These are phyloP conservation scores for Palythoa heliodiscus DNA, from an alignment of 92 coral and sea anemone genomes.

Conservation along the genomic window DNA sequence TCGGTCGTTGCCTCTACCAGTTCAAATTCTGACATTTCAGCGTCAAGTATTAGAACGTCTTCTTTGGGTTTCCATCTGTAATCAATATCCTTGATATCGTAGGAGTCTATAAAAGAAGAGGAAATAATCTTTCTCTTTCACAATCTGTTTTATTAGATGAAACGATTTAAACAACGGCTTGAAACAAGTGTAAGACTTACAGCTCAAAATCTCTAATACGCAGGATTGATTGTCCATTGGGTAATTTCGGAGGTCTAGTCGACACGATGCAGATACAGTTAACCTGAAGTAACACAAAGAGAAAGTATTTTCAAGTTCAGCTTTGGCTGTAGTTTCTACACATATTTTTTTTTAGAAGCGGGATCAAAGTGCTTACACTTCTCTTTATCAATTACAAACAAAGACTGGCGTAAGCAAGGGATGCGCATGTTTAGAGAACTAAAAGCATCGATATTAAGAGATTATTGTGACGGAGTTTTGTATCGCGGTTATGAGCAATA, in stretches of 20 bases:
- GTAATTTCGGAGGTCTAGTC: constrained; percentile 84
- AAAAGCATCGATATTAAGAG: no score
- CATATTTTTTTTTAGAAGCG: no score
- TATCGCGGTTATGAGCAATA: no score
- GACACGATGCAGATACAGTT: constrained; percentile 91
- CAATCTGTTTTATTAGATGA: background rate
- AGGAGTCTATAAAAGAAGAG: constrained; percentile 67
- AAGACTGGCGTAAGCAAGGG: no score
- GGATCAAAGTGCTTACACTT: background rate
- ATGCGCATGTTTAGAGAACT: no score
- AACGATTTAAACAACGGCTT: background rate
- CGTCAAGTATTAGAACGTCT: constrained; percentile 77
- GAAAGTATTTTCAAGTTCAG: no score
- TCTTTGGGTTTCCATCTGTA: constrained; percentile 81
- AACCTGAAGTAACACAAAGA: constrained; percentile 46
- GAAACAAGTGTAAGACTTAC: constrained; percentile 63
- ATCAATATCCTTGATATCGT: constrained; percentile 81
- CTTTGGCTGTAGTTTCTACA: no score
- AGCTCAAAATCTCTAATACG: constrained; percentile 86
- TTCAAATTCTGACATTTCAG: constrained; percentile 96
- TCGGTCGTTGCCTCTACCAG: constrained; percentile 66
- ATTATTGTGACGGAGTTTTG: no score
- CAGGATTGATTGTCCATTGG: constrained; percentile 93
- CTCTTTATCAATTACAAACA: no score
- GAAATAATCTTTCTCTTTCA: background rate